A percentile compares a stretch with the other conserved stretches of the same genome.
Evolutionary conservation across 2,888 invertebrate genomes (phyloP).

Genomic region (Sesia apiformis): DNA sequence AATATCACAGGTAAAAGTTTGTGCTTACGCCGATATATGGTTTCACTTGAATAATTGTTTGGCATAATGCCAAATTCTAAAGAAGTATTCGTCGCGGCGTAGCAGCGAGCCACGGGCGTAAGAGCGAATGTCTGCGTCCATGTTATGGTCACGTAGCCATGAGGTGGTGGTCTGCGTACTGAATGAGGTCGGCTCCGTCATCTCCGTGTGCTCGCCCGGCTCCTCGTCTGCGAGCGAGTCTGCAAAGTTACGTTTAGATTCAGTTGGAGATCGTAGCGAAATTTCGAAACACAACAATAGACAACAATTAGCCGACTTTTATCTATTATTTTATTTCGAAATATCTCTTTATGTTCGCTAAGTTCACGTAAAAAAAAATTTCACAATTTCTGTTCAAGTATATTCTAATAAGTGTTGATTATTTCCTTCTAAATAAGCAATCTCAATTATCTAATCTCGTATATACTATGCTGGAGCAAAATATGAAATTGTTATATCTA

Average conservation of each 20-base stretch:
- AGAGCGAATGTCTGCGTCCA: conserved; percentile 94
- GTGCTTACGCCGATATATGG: conserved; percentile 20
- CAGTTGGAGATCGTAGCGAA: too few species aligned
- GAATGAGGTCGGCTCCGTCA: conserved; percentile 87
- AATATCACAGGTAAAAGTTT: conserved; percentile 68
- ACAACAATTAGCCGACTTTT: too few species aligned
- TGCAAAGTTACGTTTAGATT: conserved; percentile 10
- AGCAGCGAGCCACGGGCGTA: conserved; percentile 91
- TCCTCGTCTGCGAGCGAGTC: conserved; percentile 60
- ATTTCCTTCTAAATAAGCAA: too few species aligned
- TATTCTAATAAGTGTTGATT: too few species aligned
- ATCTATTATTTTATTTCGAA: too few species aligned
- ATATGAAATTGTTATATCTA: too few species aligned
- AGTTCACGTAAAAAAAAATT: not conserved
- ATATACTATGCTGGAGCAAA: too few species aligned
- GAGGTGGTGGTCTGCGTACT: conserved; percentile 95
- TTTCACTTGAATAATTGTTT: conserved; percentile 86
- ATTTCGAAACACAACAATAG: too few species aligned
- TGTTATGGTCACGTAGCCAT: conserved; percentile 94
- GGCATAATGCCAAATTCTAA: conserved; percentile 93
- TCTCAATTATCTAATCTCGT: too few species aligned
- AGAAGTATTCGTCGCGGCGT: conserved; percentile 94
- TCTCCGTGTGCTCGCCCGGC: conserved; percentile 74
- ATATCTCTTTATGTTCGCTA: too few species aligned
- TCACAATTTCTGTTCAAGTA: too few species aligned